Base-by-base conservation (phyloP, 2,888 invertebrate species). In the Sinodicranocentrus sp. region DNA sequence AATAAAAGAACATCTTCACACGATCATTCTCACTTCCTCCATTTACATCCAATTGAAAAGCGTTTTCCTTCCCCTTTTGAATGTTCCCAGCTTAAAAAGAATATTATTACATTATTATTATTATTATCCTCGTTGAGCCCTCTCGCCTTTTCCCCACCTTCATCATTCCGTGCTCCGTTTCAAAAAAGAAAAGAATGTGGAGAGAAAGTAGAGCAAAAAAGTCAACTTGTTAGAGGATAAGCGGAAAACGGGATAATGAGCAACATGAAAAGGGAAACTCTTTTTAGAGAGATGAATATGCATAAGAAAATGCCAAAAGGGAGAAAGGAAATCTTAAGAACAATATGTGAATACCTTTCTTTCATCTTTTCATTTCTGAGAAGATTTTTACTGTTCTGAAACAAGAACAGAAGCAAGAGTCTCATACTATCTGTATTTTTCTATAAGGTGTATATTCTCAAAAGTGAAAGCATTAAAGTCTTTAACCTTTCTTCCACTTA, bases 401-500 rank as follows among this genome's bases (percentile, higher is more conserved):
- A n/a, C n/a, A n/a, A n/a, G n/a, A n/a, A n/a, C n/a, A n/a, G n/a
- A n/a, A n/a, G n/a, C n/a, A n/a, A n/a, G n/a, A n/a, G n/a, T n/a
- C n/a, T n/a, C n/a, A n/a, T n/a, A n/a, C n/a, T n/a, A n/a, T n/a
- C n/a, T n/a, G n/a, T n/a, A n/a, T n/a, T n/a, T n/a, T n/a, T n/a
- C n/a, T n/a, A n/a, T n/a, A n/a, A n/a, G n/a, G n/a, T n/a, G n/a
- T n/a, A n/a, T n/a, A n/a, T n/a, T n/a, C n/a, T n/a, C n/a, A 21
- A 15, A 33, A 54, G 23, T 33, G 6, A 33, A 71, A 33, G 23
- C 54, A 71, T 17, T 59, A 71, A 59, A 43, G 72, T 59, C 59
- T 72, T 23, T 72, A 25, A 28, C 59, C 23, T 72, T 72, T 71
- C 57, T 54, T 57, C 72, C 26, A 59, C 23, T 39, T 17, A 72